phyloP scores from a whole-genome alignment of 2,797 vertebrate species.

The Novumbra hubbsi region DNA sequence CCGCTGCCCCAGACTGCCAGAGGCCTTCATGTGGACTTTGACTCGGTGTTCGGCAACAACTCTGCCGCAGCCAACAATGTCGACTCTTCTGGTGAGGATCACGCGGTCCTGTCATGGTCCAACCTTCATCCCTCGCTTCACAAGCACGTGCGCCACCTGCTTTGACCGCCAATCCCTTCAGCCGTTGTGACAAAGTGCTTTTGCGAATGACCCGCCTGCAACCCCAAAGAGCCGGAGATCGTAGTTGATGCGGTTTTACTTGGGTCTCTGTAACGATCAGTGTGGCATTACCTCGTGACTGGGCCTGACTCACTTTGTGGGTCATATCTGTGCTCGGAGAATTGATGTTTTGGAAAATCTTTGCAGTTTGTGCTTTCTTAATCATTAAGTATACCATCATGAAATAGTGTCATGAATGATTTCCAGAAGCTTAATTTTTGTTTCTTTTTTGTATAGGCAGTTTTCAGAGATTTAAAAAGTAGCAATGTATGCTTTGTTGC shows the following conservation, averaged over 20 bases:
- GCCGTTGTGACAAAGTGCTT: too few species aligned
- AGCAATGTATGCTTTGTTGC: not conserved
- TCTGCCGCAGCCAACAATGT: conserved; percentile 77
- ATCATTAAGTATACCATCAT: not conserved
- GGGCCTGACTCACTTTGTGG: not conserved
- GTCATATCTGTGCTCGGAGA: not conserved
- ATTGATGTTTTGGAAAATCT: not conserved
- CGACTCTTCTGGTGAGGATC: conserved; percentile 84
- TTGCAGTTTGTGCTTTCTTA: not conserved
- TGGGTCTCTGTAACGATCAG: not conserved
- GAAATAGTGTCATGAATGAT: conserved; percentile 19
- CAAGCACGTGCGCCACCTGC: not conserved
- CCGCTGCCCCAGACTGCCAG: conserved; percentile 81
- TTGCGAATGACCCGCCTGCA: too few species aligned
- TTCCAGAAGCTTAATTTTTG: conserved; percentile 1
- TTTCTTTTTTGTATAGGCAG: not conserved
- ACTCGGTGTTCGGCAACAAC: conserved; percentile 95
- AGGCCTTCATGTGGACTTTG: conserved; percentile 94
- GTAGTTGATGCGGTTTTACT: too few species aligned
- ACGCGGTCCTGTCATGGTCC: not conserved
- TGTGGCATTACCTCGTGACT: not conserved
- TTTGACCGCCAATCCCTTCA: too few species aligned
- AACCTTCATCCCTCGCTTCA: not conserved
- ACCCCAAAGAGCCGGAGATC: too few species aligned
- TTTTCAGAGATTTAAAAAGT: not conserved